phyloP scores from a whole-genome alignment of 1,140 invertebrate genomes.

The Steinernema khuongi region DNA sequence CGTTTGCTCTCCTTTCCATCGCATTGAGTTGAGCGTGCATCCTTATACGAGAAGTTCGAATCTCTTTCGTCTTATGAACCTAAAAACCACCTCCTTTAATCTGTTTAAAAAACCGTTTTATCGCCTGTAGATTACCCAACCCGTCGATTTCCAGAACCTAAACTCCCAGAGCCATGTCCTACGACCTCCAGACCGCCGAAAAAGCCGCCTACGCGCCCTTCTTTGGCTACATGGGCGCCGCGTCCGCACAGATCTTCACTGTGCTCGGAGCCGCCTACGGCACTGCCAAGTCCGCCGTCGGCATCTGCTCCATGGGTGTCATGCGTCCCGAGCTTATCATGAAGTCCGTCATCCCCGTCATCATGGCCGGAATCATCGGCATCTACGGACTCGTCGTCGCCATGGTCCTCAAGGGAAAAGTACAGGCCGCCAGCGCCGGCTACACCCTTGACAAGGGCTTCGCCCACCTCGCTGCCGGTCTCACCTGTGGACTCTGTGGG shows the following conservation, averaged over 20 bases:
- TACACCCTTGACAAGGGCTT: too few relatives aligned
- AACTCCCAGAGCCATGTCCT: slow-evolving; percentile 36
- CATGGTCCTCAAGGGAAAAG: slow-evolving; percentile 58
- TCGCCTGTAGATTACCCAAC: too few relatives aligned
- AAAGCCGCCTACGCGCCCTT: slow-evolving; percentile 73
- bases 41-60: too few relatives aligned
- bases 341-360: slow-evolving; percentile 99
- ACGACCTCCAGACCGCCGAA: slow-evolving; percentile 36
- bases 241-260: slow-evolving; percentile 92
- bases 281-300: slow-evolving; percentile 96
- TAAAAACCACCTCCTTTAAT: too few relatives aligned
- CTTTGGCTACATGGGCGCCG: slow-evolving; percentile 97
- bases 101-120: too few relatives aligned
- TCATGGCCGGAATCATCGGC: slow-evolving; percentile 71
- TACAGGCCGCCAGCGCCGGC: slow-evolving; percentile 47
- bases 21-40: too few relatives aligned
- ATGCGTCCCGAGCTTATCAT: slow-evolving; percentile 99
- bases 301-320: slow-evolving; percentile 98
- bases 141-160: too few relatives aligned
- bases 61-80: too few relatives aligned
- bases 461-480: too few relatives aligned
- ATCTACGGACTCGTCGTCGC: slow-evolving; percentile 57
- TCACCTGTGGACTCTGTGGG: too few relatives aligned
- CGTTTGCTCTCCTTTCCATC: too few relatives aligned
- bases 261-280: too few relatives aligned